These are phyloP conservation scores for Melanerpes aurifrons DNA, from an alignment of 2,113 vertebrate species.

Conservation along the genomic window DNA sequence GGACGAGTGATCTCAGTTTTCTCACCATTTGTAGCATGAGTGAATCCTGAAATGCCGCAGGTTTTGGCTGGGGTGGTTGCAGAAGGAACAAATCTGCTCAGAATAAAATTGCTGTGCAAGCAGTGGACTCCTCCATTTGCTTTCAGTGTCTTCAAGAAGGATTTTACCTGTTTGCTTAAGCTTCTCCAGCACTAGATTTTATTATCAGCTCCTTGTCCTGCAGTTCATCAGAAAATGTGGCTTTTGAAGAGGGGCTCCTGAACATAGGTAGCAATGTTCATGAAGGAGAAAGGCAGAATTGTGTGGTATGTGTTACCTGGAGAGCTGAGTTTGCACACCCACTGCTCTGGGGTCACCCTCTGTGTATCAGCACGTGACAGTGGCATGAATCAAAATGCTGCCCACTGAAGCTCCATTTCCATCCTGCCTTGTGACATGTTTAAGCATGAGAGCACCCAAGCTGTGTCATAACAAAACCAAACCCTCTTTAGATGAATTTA, in stretches of 20 bases:
- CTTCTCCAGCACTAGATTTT: neutral
- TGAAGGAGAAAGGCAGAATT: neutral
- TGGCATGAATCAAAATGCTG: neutral
- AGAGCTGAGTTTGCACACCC: neutral
- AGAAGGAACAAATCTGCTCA: neutral
- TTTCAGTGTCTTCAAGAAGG: neutral
- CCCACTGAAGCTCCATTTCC: accelerated
- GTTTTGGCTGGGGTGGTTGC: neutral
- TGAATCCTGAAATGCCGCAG: neutral
- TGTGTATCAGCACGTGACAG: neutral
- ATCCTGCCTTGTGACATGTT: neutral
- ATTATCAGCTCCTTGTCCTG: neutral
- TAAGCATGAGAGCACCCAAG: neutral
- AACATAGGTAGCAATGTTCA: accelerated
- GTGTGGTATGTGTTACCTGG: neutral
- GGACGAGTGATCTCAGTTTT: neutral
- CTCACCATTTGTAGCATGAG: neutral
- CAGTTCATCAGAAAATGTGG: neutral
- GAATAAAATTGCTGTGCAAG: neutral
- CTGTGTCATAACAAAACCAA: neutral
- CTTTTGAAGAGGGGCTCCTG: neutral
- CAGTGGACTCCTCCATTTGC: accelerated
- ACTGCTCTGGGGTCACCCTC: neutral
- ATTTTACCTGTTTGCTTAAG: neutral
- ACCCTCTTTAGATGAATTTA: neutral